These are phyloP conservation scores for Tillus elongatus DNA, from an alignment of 2,888 invertebrate species.

Conservation along the genomic window DNA sequence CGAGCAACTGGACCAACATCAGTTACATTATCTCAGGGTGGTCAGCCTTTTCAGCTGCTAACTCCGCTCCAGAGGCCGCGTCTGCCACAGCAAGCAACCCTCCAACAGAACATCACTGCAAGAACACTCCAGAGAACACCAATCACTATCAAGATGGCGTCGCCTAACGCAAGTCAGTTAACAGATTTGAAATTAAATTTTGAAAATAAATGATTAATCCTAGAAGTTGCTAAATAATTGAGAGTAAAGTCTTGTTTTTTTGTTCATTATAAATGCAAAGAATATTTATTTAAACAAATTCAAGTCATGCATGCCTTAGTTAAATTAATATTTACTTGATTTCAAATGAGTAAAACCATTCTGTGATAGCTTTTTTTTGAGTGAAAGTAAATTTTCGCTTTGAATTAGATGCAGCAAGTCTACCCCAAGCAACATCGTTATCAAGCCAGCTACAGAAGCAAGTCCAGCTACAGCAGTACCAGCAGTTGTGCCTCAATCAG, in stretches of 20 bases:
- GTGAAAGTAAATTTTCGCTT: constrained; percentile 25
- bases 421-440: constrained; percentile 28
- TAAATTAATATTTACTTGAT: too few relatives aligned
- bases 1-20: constrained; percentile 33
- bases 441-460: constrained; percentile 36
- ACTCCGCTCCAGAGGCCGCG: constrained; percentile 35
- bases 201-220: constrained; percentile 29
- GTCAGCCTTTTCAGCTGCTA: constrained; percentile 37
- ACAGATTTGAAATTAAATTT: constrained; percentile 38
- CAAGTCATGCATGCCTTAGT: constrained; percentile 25
- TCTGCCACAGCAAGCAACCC: constrained; percentile 30
- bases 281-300: constrained; percentile 1
- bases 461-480: constrained; percentile 36
- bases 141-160: constrained; percentile 40
- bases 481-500: constrained; percentile 35
- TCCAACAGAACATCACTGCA: constrained; percentile 31
- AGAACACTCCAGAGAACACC: constrained; percentile 37
- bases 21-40: constrained; percentile 33
- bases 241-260: background rate
- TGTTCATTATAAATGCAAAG: background rate
- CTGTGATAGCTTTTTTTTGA: constrained; percentile 15
- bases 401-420: constrained; percentile 29
- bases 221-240: constrained; percentile 6
- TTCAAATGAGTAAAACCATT: too few relatives aligned
- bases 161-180: constrained; percentile 41